Evolutionary conservation across 2,888 invertebrate species (phyloP).

Genomic region (Alsophila aescularia): DNA sequence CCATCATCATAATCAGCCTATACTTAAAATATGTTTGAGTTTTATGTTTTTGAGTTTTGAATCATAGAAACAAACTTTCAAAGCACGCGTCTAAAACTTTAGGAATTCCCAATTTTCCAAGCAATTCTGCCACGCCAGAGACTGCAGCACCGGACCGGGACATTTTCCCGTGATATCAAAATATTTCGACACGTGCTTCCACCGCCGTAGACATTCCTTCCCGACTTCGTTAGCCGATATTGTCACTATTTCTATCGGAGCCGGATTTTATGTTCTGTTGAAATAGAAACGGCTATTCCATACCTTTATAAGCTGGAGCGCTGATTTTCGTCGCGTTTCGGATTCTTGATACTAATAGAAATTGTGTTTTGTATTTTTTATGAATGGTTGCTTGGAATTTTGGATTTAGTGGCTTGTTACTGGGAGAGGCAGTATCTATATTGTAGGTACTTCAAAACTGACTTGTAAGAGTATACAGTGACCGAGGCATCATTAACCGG

Average conservation of each 20-base stretch:
- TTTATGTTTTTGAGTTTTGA: too few relatives aligned
- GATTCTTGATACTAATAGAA: constrained; percentile 26
- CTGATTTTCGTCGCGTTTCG: constrained; percentile 12
- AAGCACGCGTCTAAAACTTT: background rate
- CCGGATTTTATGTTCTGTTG: constrained; percentile 21
- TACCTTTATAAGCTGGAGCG: constrained; percentile 16
- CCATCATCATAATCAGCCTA: too few relatives aligned
- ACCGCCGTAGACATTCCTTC: constrained; percentile 21
- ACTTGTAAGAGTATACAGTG: too few relatives aligned
- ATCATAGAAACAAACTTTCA: background rate
- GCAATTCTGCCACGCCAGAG: constrained; percentile 5
- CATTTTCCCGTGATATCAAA: constrained; percentile 18
- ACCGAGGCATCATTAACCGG: too few relatives aligned
- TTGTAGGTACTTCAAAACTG: too few relatives aligned
- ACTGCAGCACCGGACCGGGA: constrained; percentile 18
- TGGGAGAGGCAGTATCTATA: too few relatives aligned
- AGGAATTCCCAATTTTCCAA: background rate
- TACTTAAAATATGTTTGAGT: too few relatives aligned
- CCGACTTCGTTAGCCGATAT: constrained; percentile 35
- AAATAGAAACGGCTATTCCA: constrained; percentile 31
- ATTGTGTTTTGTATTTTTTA: constrained; percentile 9
- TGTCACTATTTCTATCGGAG: constrained; percentile 28
- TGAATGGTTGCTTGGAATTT: background rate
- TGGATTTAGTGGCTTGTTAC: background rate
- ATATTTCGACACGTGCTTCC: constrained; percentile 30